Percentiles rank a stretch among this genome's conserved stretches.
These are phyloP conservation scores for Deilephila elpenor DNA, from an alignment of 2,888 invertebrate genomes.

Conservation along the genomic window DNA sequence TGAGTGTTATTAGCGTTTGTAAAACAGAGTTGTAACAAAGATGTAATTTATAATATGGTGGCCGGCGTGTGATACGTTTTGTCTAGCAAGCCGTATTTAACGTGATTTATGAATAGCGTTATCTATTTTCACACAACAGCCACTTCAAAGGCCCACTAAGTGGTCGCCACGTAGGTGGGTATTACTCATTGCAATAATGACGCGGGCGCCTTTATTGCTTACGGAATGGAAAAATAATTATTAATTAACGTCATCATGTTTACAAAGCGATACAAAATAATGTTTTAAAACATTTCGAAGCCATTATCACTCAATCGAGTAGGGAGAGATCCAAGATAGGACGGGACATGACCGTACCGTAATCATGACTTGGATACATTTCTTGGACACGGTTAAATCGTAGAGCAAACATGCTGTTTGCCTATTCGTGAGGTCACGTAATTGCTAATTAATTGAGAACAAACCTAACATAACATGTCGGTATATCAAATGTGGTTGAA, in stretches of 20 bases:
- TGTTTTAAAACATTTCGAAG: not conserved
- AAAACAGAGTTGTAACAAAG: conserved; percentile 64
- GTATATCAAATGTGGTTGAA: no score
- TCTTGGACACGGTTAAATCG: not conserved
- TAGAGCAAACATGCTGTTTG: no score
- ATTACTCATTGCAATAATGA: conserved; percentile 18
- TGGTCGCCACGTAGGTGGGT: conserved; percentile 15
- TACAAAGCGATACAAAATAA: not conserved
- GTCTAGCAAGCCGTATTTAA: conserved; percentile 42
- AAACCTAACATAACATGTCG: no score
- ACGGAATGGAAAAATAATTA: conserved; percentile 11
- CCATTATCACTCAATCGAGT: not conserved
- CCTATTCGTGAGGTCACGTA: no score
- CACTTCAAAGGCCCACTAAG: conserved; percentile 26
- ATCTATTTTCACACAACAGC: conserved; percentile 47
- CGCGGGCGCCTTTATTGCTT: not conserved
- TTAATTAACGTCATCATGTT: conserved; percentile 1
- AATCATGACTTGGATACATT: not conserved
- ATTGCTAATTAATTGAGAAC: no score
- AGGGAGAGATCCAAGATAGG: not conserved
- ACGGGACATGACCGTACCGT: not conserved
- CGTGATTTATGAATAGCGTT: conserved; percentile 47
- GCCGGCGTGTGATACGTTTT: conserved; percentile 53
- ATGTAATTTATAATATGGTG: conserved; percentile 49
- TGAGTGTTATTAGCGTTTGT: conserved; percentile 67